phyloP scores from a whole-genome alignment of 1,140 invertebrate species.

The Luehdorfia chinensis region DNA sequence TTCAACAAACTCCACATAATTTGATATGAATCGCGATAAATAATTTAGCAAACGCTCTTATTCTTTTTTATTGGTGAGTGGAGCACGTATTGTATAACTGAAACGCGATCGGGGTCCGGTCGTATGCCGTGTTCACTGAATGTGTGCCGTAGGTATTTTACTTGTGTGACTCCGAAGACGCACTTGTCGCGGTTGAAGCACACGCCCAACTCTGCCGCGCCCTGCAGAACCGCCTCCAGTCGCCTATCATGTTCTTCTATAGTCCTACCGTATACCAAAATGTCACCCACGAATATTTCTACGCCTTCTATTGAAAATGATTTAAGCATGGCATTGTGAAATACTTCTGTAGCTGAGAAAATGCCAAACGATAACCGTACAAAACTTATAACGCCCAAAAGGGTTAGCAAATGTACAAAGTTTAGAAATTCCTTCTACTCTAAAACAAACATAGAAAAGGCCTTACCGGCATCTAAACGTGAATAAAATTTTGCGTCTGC shows the following conservation, averaged over 20 bases:
- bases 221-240: conserved; percentile 25
- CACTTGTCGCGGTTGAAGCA: conserved; percentile 46
- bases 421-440: conserved; percentile 16
- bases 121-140: conserved; percentile 28
- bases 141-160: conserved; percentile 43
- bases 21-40: too few species aligned
- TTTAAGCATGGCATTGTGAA: conserved; percentile 16
- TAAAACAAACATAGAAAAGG: conserved; percentile 14
- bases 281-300: conserved; percentile 45
- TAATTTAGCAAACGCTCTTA: conserved; percentile 43
- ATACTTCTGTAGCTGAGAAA: conserved; percentile 16
- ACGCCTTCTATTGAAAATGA: conserved; percentile 21
- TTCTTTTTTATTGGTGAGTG: conserved; percentile 28
- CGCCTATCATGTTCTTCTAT: conserved; percentile 30
- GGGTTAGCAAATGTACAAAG: conserved; percentile 22
- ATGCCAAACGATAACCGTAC: conserved; percentile 23
- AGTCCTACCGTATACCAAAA: conserved; percentile 40
- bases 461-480: conserved; percentile 14
- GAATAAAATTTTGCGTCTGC: conserved; percentile 13
- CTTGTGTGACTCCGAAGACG: conserved; percentile 27
- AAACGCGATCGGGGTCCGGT: conserved; percentile 24
- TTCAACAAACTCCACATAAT: too few species aligned
- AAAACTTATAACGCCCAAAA: conserved; percentile 21
- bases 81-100: conserved; percentile 15
- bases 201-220: conserved; percentile 28